Percentiles rank a stretch among this genome's conserved stretches.
phyloP scores from a whole-genome alignment of 2,797 vertebrate species.

The Propithecus perrieri region DNA sequence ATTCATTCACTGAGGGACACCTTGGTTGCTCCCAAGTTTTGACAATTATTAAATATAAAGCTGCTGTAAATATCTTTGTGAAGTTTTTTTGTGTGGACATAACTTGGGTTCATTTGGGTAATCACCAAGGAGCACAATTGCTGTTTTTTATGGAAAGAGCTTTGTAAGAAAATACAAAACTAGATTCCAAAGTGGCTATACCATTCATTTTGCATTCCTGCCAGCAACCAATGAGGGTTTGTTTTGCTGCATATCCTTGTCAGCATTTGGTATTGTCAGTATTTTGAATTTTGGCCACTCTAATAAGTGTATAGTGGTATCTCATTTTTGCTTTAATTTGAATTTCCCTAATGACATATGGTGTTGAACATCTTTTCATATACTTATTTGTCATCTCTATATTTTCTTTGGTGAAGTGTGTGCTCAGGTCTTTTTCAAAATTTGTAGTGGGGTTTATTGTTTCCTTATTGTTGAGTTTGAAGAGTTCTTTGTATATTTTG shows the following conservation, averaged over 20 bases:
- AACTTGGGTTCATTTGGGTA: not conserved
- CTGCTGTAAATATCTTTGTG: not conserved
- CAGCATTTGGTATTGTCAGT: not conserved
- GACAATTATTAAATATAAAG: not conserved
- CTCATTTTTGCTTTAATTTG: not conserved
- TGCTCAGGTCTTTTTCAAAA: not conserved
- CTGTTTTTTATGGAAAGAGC: not conserved
- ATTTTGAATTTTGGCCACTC: not conserved
- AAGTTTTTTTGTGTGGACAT: not conserved
- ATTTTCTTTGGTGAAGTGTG: not conserved
- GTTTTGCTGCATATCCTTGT: not conserved
- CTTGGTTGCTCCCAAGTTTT: not conserved
- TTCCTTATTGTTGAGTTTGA: not conserved
- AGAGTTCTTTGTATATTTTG: not conserved
- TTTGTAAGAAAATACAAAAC: not conserved
- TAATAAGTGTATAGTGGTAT: not conserved
- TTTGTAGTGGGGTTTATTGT: not conserved
- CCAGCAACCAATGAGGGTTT: not conserved
- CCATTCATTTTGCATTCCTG: not conserved
- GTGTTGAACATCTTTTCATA: not conserved
- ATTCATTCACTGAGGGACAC: not conserved
- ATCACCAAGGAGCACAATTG: not conserved
- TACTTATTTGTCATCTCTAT: not conserved
- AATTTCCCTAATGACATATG: not conserved
- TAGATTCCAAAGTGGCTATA: not conserved